Base-by-base conservation (phyloP, 2,797 vertebrate genomes). In the Argya squamiceps region DNA sequence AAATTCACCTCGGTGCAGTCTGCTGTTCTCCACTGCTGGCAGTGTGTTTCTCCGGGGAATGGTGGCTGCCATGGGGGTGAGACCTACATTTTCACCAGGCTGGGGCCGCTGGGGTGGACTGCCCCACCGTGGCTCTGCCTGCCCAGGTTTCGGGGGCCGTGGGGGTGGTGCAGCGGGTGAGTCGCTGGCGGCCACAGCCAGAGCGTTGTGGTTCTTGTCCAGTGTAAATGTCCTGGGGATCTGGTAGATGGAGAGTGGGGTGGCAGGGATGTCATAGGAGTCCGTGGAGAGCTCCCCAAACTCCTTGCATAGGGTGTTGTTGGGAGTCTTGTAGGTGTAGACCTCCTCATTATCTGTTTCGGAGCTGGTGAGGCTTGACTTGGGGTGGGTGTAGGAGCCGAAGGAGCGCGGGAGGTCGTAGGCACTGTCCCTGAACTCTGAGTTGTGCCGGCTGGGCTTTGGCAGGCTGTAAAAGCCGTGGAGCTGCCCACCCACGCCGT, bases 381-480 rank as follows among this genome's bases (percentile, higher is more conserved):
- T 98, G 84, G 98, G 97, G 43, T 98, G 98, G 2, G 97, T 98
- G 76, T 99, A 98, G 7, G 99, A 98, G 56, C 98, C 99, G 29
- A 98, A 99, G 78, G 98, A 97, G 41, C 98, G 98, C 0, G 99
- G 99, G 15, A 99, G 98, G 79, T 99, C 99, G 1, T 99, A 99
- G 9, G 99, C 98, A 67, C 98, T 98, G 94, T 99, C 99, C 92
- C 98, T 98, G 26, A 98, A 98, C 59, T 97, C 97, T 0, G 98
- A 85, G 49, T 98, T 97, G 95, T 99, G 98, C 84, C 99, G 98
- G 74, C 98, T 98, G 9, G 99, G 98, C 92, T 99, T 99, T 3
- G 99, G 99, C 50, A 99, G 98, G 96, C 99, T 99, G 93, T 99
- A 99, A 93, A 99, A 99, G 91, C 99, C 99, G 0, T 99, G 99